phyloP scores from a whole-genome alignment of 1,140 invertebrate species.

The Ylistrum balloti region DNA sequence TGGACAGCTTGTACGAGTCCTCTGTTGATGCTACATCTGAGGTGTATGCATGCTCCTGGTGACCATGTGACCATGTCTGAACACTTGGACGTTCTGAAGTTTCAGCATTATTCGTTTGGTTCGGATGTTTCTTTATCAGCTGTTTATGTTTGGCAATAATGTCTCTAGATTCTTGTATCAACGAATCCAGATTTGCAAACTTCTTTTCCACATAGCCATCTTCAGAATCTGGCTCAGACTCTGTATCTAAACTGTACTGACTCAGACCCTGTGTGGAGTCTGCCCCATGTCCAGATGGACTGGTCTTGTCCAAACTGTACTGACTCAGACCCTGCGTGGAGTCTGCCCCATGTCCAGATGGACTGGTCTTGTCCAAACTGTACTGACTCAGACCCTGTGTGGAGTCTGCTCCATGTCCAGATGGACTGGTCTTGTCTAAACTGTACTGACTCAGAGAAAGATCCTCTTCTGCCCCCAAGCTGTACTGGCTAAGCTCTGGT shows the following conservation, averaged over 20 bases:
- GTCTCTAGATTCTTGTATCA: constrained; percentile 68
- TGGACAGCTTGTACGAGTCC: not conserved
- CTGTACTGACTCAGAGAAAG: constrained; percentile 57
- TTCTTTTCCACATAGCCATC: constrained; percentile 64
- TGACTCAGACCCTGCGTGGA: constrained; percentile 24
- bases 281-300: not conserved
- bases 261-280: constrained; percentile 49
- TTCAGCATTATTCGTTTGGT: not conserved
- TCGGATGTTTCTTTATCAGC: constrained; percentile 65
- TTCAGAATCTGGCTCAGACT: constrained; percentile 54
- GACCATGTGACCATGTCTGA: not conserved
- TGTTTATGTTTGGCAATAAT: constrained; percentile 68
- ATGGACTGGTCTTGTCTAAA: constrained; percentile 35
- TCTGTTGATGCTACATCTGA: not conserved
- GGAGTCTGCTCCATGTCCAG: constrained; percentile 37
- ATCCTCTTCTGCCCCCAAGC: constrained; percentile 29
- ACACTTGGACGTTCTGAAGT: not conserved
- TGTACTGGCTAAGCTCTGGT: not conserved
- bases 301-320: constrained; percentile 45
- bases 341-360: not conserved
- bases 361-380: constrained; percentile 52
- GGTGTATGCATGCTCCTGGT: not conserved
- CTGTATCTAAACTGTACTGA: constrained; percentile 49
- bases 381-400: constrained; percentile 53
- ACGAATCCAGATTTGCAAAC: constrained; percentile 68